A percentile compares a stretch with the other conserved stretches of the same genome.
Evolutionary conservation across 1,140 invertebrate species (phyloP).

Genomic region (Rhopalosiphum padi): DNA sequence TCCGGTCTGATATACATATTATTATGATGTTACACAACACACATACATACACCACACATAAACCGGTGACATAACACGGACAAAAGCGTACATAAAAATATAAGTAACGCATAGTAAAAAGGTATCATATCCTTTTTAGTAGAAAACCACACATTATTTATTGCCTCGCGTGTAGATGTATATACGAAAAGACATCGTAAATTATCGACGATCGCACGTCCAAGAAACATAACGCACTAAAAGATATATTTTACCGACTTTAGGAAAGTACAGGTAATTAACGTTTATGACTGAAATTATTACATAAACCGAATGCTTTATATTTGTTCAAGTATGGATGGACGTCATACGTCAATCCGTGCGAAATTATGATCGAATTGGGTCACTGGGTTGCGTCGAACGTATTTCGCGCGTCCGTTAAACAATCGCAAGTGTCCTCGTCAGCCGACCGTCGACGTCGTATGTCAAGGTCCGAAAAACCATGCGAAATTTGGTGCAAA

Average conservation of each 20-base stretch:
- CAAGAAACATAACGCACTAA: background rate
- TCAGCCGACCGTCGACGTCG: background rate
- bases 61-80: constrained; percentile 4
- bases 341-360: background rate
- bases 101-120: background rate
- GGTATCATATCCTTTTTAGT: background rate
- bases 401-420: background rate
- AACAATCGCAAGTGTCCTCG: background rate
- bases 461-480: constrained; percentile 19
- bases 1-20: constrained; percentile 13
- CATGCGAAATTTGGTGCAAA: background rate
- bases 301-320: background rate
- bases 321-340: background rate
- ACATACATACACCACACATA: background rate
- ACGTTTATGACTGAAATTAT: background rate
- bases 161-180: no score
- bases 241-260: background rate
- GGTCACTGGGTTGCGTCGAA: constrained; percentile 25
- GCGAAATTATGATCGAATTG: background rate
- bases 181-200: background rate
- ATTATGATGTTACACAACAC: constrained; percentile 32
- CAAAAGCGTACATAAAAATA: background rate
- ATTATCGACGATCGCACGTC: background rate
- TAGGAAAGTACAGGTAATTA: background rate
- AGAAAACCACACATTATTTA: background rate